Base-by-base conservation (phyloP, 53 echinoderm and acorn worm species). In the Apostichopus leukothele region DNA sequence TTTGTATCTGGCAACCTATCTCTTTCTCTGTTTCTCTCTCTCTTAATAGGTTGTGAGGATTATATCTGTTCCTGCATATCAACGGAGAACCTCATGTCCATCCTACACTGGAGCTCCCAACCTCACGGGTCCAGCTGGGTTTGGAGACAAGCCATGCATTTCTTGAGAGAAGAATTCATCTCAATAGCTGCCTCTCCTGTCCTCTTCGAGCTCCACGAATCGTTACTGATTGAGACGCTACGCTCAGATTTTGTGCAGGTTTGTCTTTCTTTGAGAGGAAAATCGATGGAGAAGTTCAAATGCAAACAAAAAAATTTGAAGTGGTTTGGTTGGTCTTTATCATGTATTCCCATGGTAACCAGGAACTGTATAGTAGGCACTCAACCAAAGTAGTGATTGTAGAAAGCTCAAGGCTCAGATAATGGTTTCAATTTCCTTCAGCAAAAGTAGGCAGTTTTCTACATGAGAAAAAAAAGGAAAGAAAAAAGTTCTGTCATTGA, bases 51-150 rank as follows among this genome's bases (percentile, higher is more conserved):
- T 61, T 99, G 99, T 93, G 99, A 99, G 59, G 94, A 96, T 89
- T 90, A 93, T 74, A 93, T 99, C 7, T 96, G 93, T 18, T 88
- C 93, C 81, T 94, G 93, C 68, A 91, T 99, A 76, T 89, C 93
- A 26, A 90, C 93, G 60, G 99, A 99, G 67, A 96, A 99, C 68
- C 89, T 99, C 5, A 93, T 93, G 52, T 89, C 95, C 63, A 94
- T 99, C 53, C 91, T 99, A 3, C 92, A 92, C 74, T 99, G 99
- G 99, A 99, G 99, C 90, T 91, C 93, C 1, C 94, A 94, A 60
- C 93, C 99, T 11, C 99, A 99, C 71, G 99, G 99, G 11, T 99
- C 99, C 13, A 92, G 86, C 53, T 99, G 99, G 99, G 99, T 96
- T 51, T 91, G 94, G 71, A 81, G 96, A 63, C 99, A 99, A 86